phyloP scores from a whole-genome alignment of 2,888 invertebrate genomes.

The Brassicogethes aeneus region DNA sequence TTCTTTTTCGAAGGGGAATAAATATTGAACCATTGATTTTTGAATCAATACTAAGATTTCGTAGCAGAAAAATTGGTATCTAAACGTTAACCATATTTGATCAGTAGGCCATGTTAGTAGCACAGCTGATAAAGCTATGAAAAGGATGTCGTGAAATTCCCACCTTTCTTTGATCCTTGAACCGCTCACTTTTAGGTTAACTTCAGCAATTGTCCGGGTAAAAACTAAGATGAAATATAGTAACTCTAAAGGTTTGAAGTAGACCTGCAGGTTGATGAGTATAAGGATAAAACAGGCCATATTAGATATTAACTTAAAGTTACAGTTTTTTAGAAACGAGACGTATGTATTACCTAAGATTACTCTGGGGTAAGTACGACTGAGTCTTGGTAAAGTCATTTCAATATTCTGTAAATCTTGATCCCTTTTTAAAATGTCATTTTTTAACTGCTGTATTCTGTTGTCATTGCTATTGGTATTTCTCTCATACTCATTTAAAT shows the following conservation, averaged over 20 bases:
- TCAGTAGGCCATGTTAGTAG: conserved; percentile 95
- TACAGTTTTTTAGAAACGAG: conserved; percentile 88
- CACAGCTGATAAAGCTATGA: conserved; percentile 87
- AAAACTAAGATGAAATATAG: conserved; percentile 87
- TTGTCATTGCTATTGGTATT: conserved; percentile 40
- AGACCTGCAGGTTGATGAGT: conserved; percentile 51
- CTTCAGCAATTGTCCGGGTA: conserved; percentile 95
- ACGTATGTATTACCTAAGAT: conserved; percentile 94
- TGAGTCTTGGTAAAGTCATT: conserved; percentile 79
- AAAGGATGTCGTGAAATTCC: conserved; percentile 94
- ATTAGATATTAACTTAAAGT: conserved; percentile 90
- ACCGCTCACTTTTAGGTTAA: conserved; percentile 95
- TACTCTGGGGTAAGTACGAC: conserved; percentile 79
- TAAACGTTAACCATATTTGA: conserved; percentile 78
- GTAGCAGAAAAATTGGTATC: conserved; percentile 86
- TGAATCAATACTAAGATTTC: conserved; percentile 87
- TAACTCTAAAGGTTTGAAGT: conserved; percentile 67
- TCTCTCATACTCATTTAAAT: conserved; percentile 9
- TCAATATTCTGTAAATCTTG: conserved; percentile 82
- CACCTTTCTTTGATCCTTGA: conserved; percentile 97
- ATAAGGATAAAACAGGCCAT: conserved; percentile 79
- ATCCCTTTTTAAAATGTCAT: conserved; percentile 69
- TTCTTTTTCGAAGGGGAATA: conserved; percentile 60
- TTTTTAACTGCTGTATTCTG: conserved; percentile 51
- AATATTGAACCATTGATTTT: conserved; percentile 35